Evolutionary conservation across 2,888 invertebrate species (phyloP).

Genomic region (Cosmopolites sordidus): DNA sequence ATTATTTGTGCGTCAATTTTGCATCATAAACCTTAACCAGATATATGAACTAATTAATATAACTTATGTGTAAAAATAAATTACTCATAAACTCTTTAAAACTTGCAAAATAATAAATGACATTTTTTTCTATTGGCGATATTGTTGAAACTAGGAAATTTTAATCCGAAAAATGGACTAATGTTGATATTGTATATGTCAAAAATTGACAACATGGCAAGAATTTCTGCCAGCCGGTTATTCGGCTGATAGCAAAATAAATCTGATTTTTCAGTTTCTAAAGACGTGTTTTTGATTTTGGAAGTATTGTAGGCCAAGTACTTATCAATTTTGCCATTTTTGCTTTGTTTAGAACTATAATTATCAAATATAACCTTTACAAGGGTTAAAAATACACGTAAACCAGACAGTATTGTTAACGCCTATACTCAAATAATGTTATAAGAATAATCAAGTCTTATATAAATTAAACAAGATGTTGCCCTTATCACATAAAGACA

Average conservation of each 20-base stretch:
- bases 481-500: conserved; percentile 72
- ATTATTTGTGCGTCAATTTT: too few species aligned
- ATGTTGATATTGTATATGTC: background rate
- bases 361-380: too few species aligned
- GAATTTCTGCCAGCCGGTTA: conserved; percentile 18
- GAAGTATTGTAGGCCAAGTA: background rate
- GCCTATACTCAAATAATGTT: conserved; percentile 1
- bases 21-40: too few species aligned
- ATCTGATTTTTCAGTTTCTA: conserved; percentile 2
- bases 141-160: too few species aligned
- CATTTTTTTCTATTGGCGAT: background rate
- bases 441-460: background rate
- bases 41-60: too few species aligned
- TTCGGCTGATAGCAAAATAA: conserved; percentile 14
- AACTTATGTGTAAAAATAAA: too few species aligned
- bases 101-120: background rate
- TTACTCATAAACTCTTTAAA: background rate
- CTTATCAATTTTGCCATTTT: background rate
- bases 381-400: background rate
- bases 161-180: too few species aligned
- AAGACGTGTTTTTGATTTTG: background rate
- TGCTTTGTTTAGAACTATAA: too few species aligned
- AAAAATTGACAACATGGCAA: conserved; percentile 23
- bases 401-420: background rate
- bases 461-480: conserved; percentile 55